Evolutionary conservation across 2,797 vertebrate genomes (phyloP).

Genomic region (Decapterus maruadsi): DNA sequence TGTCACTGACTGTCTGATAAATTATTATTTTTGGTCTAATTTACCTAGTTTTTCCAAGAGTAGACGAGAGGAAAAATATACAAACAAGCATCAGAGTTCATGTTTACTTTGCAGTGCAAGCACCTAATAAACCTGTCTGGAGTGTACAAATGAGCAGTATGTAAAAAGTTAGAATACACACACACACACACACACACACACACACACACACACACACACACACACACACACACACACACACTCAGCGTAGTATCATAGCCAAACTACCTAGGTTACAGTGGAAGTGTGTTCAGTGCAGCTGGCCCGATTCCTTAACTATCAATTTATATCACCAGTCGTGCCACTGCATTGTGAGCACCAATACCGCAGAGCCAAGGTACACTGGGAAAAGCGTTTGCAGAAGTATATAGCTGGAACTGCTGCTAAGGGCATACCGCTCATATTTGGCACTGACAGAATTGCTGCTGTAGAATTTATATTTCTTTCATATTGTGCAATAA

Average conservation of each 20-base stretch:
- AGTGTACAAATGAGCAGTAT: slow-evolving; percentile 27
- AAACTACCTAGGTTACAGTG: slow-evolving; percentile 30
- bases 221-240: not conserved
- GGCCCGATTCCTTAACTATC: slow-evolving; percentile 44
- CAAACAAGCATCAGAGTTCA: slow-evolving; percentile 57
- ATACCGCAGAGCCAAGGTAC: slow-evolving; percentile 24
- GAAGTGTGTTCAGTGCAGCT: slow-evolving; percentile 7
- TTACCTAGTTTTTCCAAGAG: slow-evolving; percentile 24
- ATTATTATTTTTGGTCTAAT: slow-evolving; percentile 17
- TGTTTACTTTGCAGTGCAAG: slow-evolving; percentile 66
- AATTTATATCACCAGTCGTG: slow-evolving; percentile 49
- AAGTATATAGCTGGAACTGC: slow-evolving; percentile 19
- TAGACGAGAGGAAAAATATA: slow-evolving; percentile 47
- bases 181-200: slow-evolving; percentile 1
- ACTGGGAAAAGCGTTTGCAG: slow-evolving; percentile 22
- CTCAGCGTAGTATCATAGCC: slow-evolving; percentile 5
- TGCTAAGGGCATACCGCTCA: slow-evolving; percentile 38
- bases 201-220: not conserved
- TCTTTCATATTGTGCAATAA: slow-evolving; percentile 32
- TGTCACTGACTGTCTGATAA: slow-evolving; percentile 33
- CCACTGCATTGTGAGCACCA: slow-evolving; percentile 11
- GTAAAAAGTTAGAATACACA: slow-evolving; percentile 40
- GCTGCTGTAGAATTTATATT: slow-evolving; percentile 20
- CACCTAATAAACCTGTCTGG: slow-evolving; percentile 75
- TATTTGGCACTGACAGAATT: slow-evolving; percentile 46